Base-by-base conservation (phyloP, 2,888 invertebrate species). In the Pristionchus fissidentatus region DNA sequence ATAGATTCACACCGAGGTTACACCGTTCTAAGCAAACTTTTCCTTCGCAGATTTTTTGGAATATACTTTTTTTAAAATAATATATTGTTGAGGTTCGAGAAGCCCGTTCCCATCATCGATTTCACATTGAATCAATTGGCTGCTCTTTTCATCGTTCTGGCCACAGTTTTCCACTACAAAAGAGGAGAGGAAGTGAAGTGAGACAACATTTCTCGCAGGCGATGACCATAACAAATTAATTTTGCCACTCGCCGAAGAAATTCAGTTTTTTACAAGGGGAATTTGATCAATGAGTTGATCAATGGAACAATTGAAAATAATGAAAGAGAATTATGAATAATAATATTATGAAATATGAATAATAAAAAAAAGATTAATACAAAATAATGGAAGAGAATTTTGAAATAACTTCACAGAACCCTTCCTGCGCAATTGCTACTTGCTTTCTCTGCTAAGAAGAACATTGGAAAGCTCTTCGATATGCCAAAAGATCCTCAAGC, bases 401-500 rank as follows among this genome's bases (percentile, higher is more conserved):
- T 19, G 15, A 2, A 0, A 52, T 52, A 22, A 26, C 38, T 29
- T 84, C 87, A 10, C 82, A 90, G 90, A 78, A 88, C 91, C 13
- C 85, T 89, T 78, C 86, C 90, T 3, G 87, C 88, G n/a, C 87
- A 90, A 77, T 77, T 90, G 13, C 85, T 92, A 10, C 86, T 92
- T n/a, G 88, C 90, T 10, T 92, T 92, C 82, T 92, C 92, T 7
- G 86, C 88, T 10, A 90, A 90, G 84, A 89, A 87, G 26, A 92
- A 92, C 77, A 62, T 90, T 29, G 84, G 84, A 35, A 90, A 90
- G 75, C 82, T 92, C 43, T 86, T 88, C 22, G 88, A 88, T 57
- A 87, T 92, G 83, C 92, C 92, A 43, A 92, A 92, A 83, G 92
- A 92, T 77, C 89, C 90, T 26, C 90, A 85, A 35, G 55, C 77